Evolutionary conservation across 2,888 invertebrate genomes (phyloP).

Genomic region (Sesia bembeciformis): DNA sequence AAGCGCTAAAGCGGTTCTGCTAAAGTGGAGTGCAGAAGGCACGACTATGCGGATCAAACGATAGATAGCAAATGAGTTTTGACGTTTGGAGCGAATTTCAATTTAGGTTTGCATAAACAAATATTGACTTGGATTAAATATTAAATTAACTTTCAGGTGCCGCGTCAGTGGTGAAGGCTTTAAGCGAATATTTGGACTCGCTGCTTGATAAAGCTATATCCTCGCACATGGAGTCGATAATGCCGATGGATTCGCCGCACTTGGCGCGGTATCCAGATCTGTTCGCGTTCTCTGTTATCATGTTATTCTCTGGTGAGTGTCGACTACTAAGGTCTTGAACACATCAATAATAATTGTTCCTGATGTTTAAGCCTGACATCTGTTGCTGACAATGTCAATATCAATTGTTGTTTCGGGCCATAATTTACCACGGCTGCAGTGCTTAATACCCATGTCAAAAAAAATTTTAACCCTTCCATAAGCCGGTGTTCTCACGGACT

Average conservation of each 20-base stretch:
- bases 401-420: not conserved
- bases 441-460: too few relatives aligned
- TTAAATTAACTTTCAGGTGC: constrained; percentile 69
- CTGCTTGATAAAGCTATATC: constrained; percentile 79
- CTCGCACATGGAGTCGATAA: constrained; percentile 71
- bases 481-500: too few relatives aligned
- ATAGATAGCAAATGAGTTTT: too few relatives aligned
- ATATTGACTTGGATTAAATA: too few relatives aligned
- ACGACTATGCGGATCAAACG: too few relatives aligned
- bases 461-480: not conserved
- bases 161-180: constrained; percentile 87
- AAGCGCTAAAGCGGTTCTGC: too few relatives aligned
- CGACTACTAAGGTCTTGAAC: not conserved
- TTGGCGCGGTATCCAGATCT: constrained; percentile 84
- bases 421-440: not conserved
- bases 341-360: not conserved
- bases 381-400: too few relatives aligned
- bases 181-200: constrained; percentile 85
- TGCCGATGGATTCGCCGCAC: constrained; percentile 79
- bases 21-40: too few relatives aligned
- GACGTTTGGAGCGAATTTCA: too few relatives aligned
- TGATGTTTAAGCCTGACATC: too few relatives aligned
- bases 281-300: constrained; percentile 82
- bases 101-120: too few relatives aligned
- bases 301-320: constrained; percentile 78